Percentiles rank a stretch among this genome's conserved stretches.
These are phyloP conservation scores for Pogonognathellus flavescens DNA, from an alignment of 1,140 invertebrate species.

Conservation along the genomic window DNA sequence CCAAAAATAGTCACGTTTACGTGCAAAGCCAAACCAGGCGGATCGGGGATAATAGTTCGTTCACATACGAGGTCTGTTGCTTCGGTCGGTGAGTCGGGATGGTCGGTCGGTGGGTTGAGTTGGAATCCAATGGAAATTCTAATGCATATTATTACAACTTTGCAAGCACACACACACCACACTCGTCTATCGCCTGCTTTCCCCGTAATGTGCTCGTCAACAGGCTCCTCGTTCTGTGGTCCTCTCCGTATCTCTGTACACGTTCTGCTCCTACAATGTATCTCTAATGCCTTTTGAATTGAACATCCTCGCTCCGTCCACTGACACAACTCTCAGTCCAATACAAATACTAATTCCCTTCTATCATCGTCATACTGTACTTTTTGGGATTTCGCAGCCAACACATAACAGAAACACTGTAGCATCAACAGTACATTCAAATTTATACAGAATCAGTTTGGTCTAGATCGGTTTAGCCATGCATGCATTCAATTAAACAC, in stretches of 20 bases:
- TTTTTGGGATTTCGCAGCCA: no score
- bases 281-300: background rate
- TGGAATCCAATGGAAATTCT: background rate
- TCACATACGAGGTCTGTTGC: conserved; percentile 7
- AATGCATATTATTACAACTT: background rate
- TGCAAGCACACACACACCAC: background rate
- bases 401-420: no score
- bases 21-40: conserved; percentile 46
- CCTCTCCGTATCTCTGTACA: conserved; percentile 10
- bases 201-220: background rate
- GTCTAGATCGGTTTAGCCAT: no score
- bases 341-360: no score
- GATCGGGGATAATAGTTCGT: conserved; percentile 44
- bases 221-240: background rate
- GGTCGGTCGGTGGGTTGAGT: background rate
- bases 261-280: background rate
- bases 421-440: no score
- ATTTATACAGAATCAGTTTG: no score
- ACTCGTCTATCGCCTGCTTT: background rate
- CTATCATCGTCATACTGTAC: no score
- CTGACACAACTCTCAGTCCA: no score
- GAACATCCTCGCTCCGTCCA: background rate
- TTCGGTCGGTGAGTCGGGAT: conserved; percentile 27
- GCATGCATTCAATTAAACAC: no score
- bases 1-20: conserved; percentile 44